A percentile compares a stretch with the other conserved stretches of the same genome.
Conservation (phyloP, 2,113 vertebrate genomes). For the Echinops telfairi region DNA sequence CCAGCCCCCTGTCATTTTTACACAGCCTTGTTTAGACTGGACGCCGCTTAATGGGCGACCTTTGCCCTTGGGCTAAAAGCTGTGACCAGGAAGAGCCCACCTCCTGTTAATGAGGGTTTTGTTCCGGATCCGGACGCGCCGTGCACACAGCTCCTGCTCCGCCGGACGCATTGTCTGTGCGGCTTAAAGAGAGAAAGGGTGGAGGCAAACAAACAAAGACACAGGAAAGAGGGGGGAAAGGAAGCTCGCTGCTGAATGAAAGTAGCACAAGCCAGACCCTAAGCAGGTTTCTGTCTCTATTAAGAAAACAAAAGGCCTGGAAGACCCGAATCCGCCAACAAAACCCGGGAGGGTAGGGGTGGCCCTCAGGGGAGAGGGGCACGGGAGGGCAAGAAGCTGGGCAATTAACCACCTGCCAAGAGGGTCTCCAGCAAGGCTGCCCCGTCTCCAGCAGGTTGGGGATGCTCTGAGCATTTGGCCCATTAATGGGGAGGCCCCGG, state of each 20-base stretch:
- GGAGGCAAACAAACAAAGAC: conserved; percentile 77
- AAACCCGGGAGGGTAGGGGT: conserved; percentile 38
- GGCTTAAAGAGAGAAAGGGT: conserved; percentile 77
- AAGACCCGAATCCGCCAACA: conserved; percentile 74
- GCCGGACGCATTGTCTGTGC: conserved; percentile 85
- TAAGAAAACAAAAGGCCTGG: conserved; percentile 87
- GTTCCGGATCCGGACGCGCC: conserved; percentile 83
- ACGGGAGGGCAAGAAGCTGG: conserved; percentile 64
- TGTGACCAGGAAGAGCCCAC: conserved; percentile 88
- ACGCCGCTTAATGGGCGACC: conserved; percentile 87
- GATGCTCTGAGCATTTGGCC: background rate
- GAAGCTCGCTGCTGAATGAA: conserved; percentile 82
- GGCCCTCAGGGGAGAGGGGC: background rate
- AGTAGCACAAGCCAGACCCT: conserved; percentile 83
- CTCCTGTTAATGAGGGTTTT: conserved; percentile 88
- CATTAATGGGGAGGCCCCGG: background rate
- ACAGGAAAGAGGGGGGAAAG: background rate
- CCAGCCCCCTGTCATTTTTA: conserved; percentile 81
- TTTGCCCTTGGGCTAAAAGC: conserved; percentile 89
- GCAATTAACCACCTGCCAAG: conserved; percentile 71
- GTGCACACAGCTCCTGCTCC: conserved; percentile 83
- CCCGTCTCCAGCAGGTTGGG: background rate
- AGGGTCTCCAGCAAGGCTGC: conserved; percentile 57
- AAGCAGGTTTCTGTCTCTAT: conserved; percentile 85
- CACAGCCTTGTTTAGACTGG: conserved; percentile 86